Evolutionary conservation across 1,140 invertebrate species (phyloP), one percentile per base, ranked within the genome.

Genomic region (Aphelenchoides besseyi): DNA sequence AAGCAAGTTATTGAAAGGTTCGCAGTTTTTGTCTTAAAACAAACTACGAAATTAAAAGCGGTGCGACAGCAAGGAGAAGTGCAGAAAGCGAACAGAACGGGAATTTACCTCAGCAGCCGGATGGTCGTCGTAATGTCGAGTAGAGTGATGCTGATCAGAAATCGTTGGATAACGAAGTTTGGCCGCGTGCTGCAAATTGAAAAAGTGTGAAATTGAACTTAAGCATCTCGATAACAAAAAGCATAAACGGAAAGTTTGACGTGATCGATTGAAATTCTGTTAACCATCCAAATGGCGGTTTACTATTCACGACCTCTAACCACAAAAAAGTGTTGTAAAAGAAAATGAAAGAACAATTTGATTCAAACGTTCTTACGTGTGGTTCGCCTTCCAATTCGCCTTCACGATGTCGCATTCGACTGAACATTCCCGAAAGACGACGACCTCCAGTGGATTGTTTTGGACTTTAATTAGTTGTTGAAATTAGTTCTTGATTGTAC

Each of bases 391-490:
- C 63, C 12, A n/a, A n/a, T n/a, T 64, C 16, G 26, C 36, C 12
- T 26, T 76, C 61, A 16, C 75, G 73, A 29, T 71, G 64, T 3
- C 77, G 59, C 12, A 79, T 79, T 35, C 74, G 71, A 3, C 70
- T 67, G 61, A 79, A 78, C 77, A 79, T 79, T 32, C 71, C 77
- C 3, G 77, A 79, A 18, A 79, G 55, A 16, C 73, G 63, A 2
- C 76, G 64, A 29, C 71, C 69, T 9, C 70, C 69, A 18, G 73
- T 68, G 8, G 72, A 57, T 16, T 69, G 35, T 61, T 74, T 74
- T 18, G 66, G 37, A 30, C 72, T 74, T 41, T 28, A 74, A 74
- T 1, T 1, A 33, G 16, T 5, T 16, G 28, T 5, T 16, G 0
- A 0, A 18, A 74, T 12, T 57, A 41, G 1, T 53, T 8, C 29